phyloP scores from a whole-genome alignment of 53 echinoderm and acorn worm genomes.

The Patiria pectinifera region DNA sequence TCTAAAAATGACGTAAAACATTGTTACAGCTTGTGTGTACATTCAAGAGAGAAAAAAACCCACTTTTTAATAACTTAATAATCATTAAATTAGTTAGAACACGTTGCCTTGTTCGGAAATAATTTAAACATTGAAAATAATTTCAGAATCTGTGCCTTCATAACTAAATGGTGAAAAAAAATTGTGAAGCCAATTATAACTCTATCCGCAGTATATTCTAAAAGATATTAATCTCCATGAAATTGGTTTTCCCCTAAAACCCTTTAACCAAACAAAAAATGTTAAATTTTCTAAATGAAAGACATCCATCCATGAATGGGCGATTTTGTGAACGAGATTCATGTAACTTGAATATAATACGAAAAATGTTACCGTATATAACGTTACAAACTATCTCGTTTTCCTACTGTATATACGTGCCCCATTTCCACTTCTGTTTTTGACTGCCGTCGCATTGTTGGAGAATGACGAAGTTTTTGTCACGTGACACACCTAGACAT shows the following conservation, averaged over 20 bases:
- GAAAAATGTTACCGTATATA: no score
- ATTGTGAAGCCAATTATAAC: background rate
- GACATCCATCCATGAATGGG: background rate
- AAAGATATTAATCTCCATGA: background rate
- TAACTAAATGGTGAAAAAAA: background rate
- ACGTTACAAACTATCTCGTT: background rate
- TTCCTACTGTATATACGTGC: conserved; percentile 17
- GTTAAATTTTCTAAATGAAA: background rate
- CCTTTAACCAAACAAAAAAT: background rate
- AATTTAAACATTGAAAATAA: background rate
- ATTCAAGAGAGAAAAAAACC: no score
- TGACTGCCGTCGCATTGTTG: conserved; percentile 21
- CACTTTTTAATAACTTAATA: background rate
- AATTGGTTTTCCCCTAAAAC: background rate
- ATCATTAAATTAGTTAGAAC: background rate
- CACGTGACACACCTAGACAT: conserved; percentile 43
- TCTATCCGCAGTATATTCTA: background rate
- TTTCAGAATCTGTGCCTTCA: background rate
- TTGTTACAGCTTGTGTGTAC: no score
- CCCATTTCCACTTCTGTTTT: conserved; percentile 64
- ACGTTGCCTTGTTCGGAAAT: background rate
- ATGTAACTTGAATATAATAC: no score
- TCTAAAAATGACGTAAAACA: no score
- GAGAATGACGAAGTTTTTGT: conserved; percentile 17
- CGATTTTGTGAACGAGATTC: no score